Percentiles rank a stretch among this genome's conserved stretches.
Conservation (phyloP, 2,113 vertebrate genomes). For the Tiliqua scincoides region DNA sequence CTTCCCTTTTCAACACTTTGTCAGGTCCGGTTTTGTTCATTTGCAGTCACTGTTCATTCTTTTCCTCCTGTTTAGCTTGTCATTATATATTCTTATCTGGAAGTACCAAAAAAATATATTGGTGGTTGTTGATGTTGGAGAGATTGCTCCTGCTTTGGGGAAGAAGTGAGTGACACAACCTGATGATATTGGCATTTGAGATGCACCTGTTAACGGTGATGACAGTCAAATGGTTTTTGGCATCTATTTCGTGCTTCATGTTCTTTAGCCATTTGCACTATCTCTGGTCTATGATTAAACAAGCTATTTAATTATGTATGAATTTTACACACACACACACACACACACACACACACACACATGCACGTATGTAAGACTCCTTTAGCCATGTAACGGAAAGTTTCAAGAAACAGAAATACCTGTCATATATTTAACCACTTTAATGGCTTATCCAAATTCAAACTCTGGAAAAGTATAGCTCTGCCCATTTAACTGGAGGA, state of each 20-base stretch:
- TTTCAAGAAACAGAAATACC: conserved; percentile 3
- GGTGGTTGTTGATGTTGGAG: conserved; percentile 39
- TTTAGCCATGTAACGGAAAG: conserved; percentile 42
- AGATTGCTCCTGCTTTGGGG: conserved; percentile 47
- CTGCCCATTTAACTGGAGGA: not conserved
- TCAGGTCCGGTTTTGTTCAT: conserved; percentile 60
- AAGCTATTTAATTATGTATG: conserved; percentile 45
- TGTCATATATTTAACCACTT: not conserved
- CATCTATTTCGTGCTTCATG: conserved; percentile 31
- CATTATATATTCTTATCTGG: conserved; percentile 64
- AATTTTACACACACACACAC: too few relatives aligned
- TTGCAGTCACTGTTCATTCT: conserved; percentile 47
- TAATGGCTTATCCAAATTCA: conserved; percentile 36
- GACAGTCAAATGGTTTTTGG: conserved; percentile 36
- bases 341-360: too few relatives aligned
- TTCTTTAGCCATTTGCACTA: not conserved
- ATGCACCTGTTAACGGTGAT: conserved; percentile 58
- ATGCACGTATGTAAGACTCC: conserved; percentile 35
- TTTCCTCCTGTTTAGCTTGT: conserved; percentile 59
- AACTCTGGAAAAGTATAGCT: conserved; percentile 23
- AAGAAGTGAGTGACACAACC: not conserved
- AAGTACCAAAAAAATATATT: conserved; percentile 40
- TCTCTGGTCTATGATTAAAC: not conserved
- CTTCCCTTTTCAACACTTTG: conserved; percentile 52
- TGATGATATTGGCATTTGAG: conserved; percentile 46